Percentiles rank a stretch among this genome's conserved stretches.
phyloP scores from a whole-genome alignment of 2,113 vertebrate genomes.

The Clarias batrachus region DNA sequence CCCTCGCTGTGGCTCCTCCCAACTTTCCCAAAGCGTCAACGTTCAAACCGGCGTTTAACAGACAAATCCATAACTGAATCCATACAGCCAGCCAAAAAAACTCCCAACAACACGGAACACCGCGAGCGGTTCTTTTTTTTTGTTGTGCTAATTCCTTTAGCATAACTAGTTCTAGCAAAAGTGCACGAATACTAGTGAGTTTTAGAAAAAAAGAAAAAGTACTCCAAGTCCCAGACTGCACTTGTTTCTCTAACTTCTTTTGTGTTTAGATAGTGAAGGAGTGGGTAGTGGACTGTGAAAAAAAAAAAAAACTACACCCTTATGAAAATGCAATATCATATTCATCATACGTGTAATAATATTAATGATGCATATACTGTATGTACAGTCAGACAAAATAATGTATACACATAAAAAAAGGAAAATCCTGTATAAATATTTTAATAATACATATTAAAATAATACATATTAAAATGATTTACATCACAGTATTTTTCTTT shows the following conservation, averaged over 20 bases:
- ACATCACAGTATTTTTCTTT: too few species aligned
- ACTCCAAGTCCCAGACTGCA: conserved; percentile 49
- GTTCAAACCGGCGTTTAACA: conserved; percentile 18
- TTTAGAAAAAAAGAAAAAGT: neutral
- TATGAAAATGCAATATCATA: neutral
- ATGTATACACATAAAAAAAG: too few species aligned
- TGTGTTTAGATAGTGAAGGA: neutral
- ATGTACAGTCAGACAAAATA: too few species aligned
- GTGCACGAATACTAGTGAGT: neutral
- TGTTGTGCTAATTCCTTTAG: too few species aligned
- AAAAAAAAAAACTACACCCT: neutral
- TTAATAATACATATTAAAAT: too few species aligned
- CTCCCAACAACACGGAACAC: neutral
- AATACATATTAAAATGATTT: too few species aligned
- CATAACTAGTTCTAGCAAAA: neutral
- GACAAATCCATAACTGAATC: conserved; percentile 7
- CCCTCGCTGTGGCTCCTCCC: conserved; percentile 51
- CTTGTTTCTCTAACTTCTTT: conserved; percentile 23
- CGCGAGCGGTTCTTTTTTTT: too few species aligned
- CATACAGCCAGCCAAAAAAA: conserved; percentile 16
- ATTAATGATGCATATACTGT: neutral
- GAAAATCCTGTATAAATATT: too few species aligned
- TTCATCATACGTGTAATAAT: neutral
- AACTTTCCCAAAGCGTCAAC: conserved; percentile 37
- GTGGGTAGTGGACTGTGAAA: conserved; percentile 15